Percentiles rank a stretch among this genome's conserved stretches.
Evolutionary conservation across 2,113 vertebrate genomes (phyloP).

Genomic region (Pseudorectes ferrugineus): DNA sequence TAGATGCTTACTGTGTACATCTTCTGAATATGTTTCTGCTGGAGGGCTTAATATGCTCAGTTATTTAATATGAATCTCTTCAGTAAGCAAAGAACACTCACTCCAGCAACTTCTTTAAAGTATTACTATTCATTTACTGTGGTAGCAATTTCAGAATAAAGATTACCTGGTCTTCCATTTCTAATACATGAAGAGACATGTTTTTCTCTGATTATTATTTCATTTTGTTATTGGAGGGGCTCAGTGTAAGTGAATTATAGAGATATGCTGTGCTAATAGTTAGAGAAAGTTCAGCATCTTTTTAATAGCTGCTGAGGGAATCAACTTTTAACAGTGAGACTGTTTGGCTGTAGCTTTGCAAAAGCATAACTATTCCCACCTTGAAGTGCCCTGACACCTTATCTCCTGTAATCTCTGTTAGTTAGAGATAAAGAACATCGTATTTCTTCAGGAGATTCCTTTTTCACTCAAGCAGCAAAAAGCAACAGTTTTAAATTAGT

Average conservation of each 20-base stretch:
- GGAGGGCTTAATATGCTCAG: constrained; percentile 29
- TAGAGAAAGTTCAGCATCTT: background rate
- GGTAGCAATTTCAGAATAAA: background rate
- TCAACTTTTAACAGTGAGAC: background rate
- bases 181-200: background rate
- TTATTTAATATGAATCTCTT: constrained; percentile 20
- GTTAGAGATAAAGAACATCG: background rate
- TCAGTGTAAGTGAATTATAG: background rate
- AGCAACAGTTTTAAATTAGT: constrained; percentile 3
- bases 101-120: background rate
- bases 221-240: background rate
- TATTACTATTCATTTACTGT: background rate
- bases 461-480: constrained; percentile 11
- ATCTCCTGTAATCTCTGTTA: constrained; percentile 13
- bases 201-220: background rate
- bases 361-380: background rate
- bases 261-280: background rate
- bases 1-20: constrained; percentile 22
- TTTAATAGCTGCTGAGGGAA: background rate
- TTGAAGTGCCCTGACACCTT: background rate
- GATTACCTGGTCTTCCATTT: background rate
- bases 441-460: constrained; percentile 6
- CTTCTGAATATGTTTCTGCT: constrained; percentile 22
- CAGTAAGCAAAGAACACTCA: background rate
- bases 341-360: background rate